phyloP scores from a whole-genome alignment of 1,140 invertebrate genomes.

The Macrobrachium nipponense region DNA sequence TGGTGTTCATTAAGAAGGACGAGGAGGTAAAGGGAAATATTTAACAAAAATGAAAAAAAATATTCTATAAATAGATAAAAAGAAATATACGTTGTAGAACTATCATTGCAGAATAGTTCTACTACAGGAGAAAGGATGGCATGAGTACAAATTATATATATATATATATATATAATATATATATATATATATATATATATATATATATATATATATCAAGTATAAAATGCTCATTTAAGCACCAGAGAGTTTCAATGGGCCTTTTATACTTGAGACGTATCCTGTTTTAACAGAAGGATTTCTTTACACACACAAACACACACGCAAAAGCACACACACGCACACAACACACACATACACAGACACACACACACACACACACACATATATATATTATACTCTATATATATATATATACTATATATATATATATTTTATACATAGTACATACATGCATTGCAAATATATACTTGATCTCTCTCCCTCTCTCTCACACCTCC shows the following conservation, averaged over 20 bases:
- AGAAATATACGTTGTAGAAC: no score
- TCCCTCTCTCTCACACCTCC: not conserved
- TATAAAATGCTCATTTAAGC: no score
- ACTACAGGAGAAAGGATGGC: no score
- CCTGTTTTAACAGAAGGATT: not conserved
- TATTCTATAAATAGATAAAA: no score
- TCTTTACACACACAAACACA: not conserved
- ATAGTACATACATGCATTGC: not conserved
- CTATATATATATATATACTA: not conserved
- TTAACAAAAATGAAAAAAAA: no score
- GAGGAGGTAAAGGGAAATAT: no score
- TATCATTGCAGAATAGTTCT: no score
- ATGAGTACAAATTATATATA: not conserved
- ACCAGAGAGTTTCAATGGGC: no score
- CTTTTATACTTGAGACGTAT: no score
- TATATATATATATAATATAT: not conserved
- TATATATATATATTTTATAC: not conserved
- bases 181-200: slow-evolving; percentile 20
- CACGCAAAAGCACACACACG: not conserved
- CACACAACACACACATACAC: not conserved
- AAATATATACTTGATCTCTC: not conserved
- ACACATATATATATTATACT: not conserved
- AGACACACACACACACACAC: not conserved
- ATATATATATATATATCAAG: no score
- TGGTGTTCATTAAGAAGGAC: no score